Conservation (phyloP, 2,797 vertebrate species). For the Anguilla pacifica region DNA sequence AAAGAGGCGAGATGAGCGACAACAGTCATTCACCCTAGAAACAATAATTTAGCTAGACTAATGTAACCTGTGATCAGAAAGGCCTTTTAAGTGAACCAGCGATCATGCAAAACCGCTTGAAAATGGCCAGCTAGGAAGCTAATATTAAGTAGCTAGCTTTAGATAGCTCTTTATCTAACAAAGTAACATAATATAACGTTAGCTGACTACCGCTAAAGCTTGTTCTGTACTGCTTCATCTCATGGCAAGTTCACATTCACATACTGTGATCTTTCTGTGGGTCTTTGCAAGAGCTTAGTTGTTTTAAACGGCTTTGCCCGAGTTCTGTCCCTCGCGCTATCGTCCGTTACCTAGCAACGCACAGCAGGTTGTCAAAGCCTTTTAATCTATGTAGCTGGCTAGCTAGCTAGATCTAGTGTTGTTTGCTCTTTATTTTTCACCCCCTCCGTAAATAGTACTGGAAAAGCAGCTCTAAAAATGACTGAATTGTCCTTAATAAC, state of each 20-base stretch:
- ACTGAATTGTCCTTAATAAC: neutral
- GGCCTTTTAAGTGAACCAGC: neutral
- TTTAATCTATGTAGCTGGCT: slow-evolving; percentile 54
- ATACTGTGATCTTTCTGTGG: neutral
- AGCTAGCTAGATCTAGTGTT: slow-evolving; percentile 18
- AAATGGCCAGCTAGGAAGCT: neutral
- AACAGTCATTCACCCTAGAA: no score
- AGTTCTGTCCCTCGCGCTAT: slow-evolving; percentile 32
- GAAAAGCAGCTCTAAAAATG: neutral
- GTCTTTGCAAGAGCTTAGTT: slow-evolving; percentile 58
- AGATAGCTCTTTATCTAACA: neutral
- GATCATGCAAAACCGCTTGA: neutral
- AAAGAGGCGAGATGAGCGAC: neutral
- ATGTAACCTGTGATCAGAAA: neutral
- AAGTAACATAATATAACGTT: neutral
- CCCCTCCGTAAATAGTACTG: neutral
- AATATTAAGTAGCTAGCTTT: neutral
- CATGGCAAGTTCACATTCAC: no score
- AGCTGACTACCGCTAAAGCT: neutral
- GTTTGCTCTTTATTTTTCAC: slow-evolving; percentile 33
- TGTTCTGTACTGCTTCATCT: no score
- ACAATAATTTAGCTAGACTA: neutral
- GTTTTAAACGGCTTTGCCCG: slow-evolving; percentile 70
- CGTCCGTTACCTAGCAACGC: slow-evolving; percentile 75
- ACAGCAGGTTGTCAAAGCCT: slow-evolving; percentile 60